Conservation (phyloP, 2,113 vertebrate species). For the Danionella cerebrum region DNA sequence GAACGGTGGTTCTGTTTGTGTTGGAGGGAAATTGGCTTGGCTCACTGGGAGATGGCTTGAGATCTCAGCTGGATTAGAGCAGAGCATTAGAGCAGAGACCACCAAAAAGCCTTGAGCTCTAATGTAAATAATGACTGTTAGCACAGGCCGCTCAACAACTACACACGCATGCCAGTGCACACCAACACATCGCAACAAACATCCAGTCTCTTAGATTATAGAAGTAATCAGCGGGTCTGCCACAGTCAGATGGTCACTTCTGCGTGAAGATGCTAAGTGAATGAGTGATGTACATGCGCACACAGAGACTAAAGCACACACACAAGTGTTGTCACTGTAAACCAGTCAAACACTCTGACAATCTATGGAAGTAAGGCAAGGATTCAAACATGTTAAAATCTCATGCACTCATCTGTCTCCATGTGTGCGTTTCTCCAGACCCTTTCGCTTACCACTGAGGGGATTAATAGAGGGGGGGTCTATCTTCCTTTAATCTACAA, state of each 20-base stretch:
- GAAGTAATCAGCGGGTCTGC: not conserved
- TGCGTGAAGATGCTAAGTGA: not conserved
- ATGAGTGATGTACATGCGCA: not conserved
- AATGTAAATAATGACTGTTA: slow-evolving; percentile 43
- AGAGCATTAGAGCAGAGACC: slow-evolving; percentile 37
- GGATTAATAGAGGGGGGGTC: slow-evolving; percentile 36
- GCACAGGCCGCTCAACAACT: not conserved
- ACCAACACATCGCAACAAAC: slow-evolving; percentile 6
- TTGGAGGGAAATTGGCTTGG: slow-evolving; percentile 25
- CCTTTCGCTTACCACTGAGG: slow-evolving; percentile 27
- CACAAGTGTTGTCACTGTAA: slow-evolving; percentile 1
- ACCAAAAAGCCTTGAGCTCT: slow-evolving; percentile 35
- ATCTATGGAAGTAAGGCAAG: not conserved
- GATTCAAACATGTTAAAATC: not conserved
- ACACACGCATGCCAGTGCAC: not conserved
- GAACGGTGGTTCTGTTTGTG: not conserved
- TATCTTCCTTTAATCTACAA: slow-evolving; percentile 30
- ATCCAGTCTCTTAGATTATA: not conserved
- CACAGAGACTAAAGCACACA: slow-evolving; percentile 23
- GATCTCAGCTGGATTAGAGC: slow-evolving; percentile 36
- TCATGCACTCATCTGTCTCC: slow-evolving; percentile 14
- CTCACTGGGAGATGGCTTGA: slow-evolving; percentile 20
- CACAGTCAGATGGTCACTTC: slow-evolving; percentile 7
- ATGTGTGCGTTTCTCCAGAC: not conserved
- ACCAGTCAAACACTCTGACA: not conserved